Percentiles rank a stretch among this genome's conserved stretches.
These are phyloP conservation scores for Drosophila guanche DNA, from an alignment of 1,140 invertebrate genomes.

Conservation along the genomic window DNA sequence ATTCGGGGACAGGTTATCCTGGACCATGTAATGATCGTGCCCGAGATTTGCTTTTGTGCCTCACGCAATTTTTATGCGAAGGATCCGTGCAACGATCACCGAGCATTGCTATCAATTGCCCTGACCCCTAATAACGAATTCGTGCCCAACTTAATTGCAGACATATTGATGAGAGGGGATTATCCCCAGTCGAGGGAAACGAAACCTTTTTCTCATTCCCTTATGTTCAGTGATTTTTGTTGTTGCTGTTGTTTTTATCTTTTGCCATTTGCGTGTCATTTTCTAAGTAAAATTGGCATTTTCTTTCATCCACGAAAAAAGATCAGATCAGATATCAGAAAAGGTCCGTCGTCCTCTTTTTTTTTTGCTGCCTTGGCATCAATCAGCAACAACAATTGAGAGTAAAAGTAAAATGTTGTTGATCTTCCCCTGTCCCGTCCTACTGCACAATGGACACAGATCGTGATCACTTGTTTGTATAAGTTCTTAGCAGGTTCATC, in stretches of 20 bases:
- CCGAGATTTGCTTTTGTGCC: slow-evolving; percentile 43
- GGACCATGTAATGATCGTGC: slow-evolving; percentile 53
- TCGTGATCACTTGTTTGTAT: slow-evolving; percentile 77
- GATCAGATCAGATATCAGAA: slow-evolving; percentile 74
- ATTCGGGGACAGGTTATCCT: slow-evolving; percentile 48
- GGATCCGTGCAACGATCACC: slow-evolving; percentile 18
- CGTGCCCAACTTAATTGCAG: slow-evolving; percentile 63
- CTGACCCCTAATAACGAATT: slow-evolving; percentile 64
- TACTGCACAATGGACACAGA: slow-evolving; percentile 18
- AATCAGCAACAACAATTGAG: slow-evolving; percentile 63
- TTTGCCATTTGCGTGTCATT: slow-evolving; percentile 78
- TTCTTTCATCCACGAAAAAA: slow-evolving; percentile 50
- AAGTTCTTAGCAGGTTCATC: slow-evolving; percentile 75
- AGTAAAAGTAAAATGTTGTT: slow-evolving; percentile 76
- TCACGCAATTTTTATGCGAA: slow-evolving; percentile 47
- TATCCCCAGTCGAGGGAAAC: slow-evolving; percentile 23
- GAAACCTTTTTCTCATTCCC: slow-evolving; percentile 36
- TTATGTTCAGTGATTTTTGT: slow-evolving; percentile 12
- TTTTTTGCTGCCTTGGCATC: slow-evolving; percentile 39
- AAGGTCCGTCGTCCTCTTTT: slow-evolving; percentile 22
- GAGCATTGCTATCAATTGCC: slow-evolving; percentile 55
- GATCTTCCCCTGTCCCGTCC: slow-evolving; percentile 31
- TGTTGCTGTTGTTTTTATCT: slow-evolving; percentile 48
- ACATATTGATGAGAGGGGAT: slow-evolving; percentile 61
- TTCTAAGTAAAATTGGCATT: slow-evolving; percentile 76